Evolutionary conservation across 92 coral and sea anemone genomes (phyloP), one percentile per base, ranked within the genome.

Genomic region (Scolanthus callimorphus): DNA sequence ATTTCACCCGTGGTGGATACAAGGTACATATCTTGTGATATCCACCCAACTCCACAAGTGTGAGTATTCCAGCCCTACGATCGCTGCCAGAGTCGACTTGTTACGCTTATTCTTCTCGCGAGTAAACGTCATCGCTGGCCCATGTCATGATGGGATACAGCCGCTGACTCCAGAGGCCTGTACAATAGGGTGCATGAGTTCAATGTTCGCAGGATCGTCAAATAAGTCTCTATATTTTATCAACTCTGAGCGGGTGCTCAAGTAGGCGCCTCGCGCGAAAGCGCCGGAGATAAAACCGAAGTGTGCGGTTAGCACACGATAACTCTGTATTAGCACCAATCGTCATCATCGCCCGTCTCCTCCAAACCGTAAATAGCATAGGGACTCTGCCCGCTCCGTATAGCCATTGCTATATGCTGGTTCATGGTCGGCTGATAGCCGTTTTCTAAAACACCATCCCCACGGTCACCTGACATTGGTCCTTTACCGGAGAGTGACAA

Each of bases 371-470:
- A 94, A 43, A 94, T 89, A 13, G 99, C 99, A 59, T 94, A 94
- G 51, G 99, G 99, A 57, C 94, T 89, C 48, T 94, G 96, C 12
- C 99, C 99, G 51, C 99, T 94, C 49, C 99, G 97, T 48, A 94
- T 94, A 25, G 99, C 99, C 99, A 94, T 94, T 26, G 97, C 99
- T 51, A 94, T 94, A 53, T 89, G 97, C 66, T 91, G 99, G 79
- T 94, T 94, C 99, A 89, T 84, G 43, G 81, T 94, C 19, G 97
- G 90, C 20, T 94, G 99, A 37, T 94, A 94, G 56, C 99, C 99
- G 25, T 94, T 94, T 59, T 94, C 99, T 2, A 90, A 61, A 17
- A 89, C 90, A 58, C 83, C 48, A 51, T 90, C 97, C 8, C 96
- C 97, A 27, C 97, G 78, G 68, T 84, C 80, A 59, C 80, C 79